Evolutionary conservation across 1,140 invertebrate genomes (phyloP).

Genomic region (Pseudomyrmex concolor): DNA sequence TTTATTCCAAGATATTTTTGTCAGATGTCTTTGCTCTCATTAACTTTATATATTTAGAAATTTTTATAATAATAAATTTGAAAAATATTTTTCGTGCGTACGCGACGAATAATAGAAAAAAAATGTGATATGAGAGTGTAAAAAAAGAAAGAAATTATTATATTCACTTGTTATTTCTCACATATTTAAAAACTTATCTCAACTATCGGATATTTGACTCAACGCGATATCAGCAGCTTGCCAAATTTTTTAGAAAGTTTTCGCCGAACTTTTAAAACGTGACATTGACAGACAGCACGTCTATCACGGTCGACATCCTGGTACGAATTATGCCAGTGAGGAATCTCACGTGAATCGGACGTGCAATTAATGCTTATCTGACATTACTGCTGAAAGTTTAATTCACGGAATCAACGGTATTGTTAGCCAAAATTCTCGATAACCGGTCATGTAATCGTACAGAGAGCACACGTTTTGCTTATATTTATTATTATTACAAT

Average conservation of each 20-base stretch:
- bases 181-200: slow-evolving; percentile 13
- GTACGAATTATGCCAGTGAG: slow-evolving; percentile 45
- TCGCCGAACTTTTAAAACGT: slow-evolving; percentile 20
- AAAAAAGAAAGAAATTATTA: neutral
- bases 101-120: neutral
- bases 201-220: slow-evolving; percentile 37
- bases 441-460: slow-evolving; percentile 10
- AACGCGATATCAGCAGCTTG: neutral
- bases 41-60: neutral
- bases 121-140: neutral
- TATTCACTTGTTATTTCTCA: neutral
- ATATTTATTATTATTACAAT: slow-evolving; percentile 28
- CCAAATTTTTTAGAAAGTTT: slow-evolving; percentile 55
- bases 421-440: slow-evolving; percentile 16
- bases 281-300: slow-evolving; percentile 52
- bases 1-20: neutral
- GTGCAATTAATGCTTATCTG: slow-evolving; percentile 59
- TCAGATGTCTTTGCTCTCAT: neutral
- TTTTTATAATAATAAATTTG: neutral
- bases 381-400: slow-evolving; percentile 37
- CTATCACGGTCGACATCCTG: slow-evolving; percentile 43
- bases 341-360: slow-evolving; percentile 50
- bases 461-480: slow-evolving; percentile 14
- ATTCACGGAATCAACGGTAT: slow-evolving; percentile 49
- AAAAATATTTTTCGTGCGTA: neutral